Evolutionary conservation across 2,113 vertebrate species (phyloP), one percentile per base, ranked within the genome.

Genomic region (Dissostichus mawsoni): DNA sequence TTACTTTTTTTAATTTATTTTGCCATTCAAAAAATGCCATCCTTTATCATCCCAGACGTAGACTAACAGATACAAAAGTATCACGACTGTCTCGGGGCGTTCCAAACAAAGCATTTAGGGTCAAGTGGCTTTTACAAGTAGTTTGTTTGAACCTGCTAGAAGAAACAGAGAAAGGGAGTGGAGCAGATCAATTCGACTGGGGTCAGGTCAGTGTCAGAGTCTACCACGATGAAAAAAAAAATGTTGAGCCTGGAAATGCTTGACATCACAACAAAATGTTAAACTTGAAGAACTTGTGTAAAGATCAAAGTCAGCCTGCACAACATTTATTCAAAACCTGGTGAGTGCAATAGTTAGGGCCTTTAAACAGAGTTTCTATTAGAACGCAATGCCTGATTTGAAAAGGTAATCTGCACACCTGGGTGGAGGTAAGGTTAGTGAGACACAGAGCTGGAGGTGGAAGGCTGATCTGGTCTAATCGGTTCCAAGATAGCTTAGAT

Each of bases 171-270:
- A 56, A 53, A 71, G 55, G 74, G 29, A 75, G 73, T n/a, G 29
- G 71, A 78, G 13, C 52, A 6, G 70, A 16, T 18, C 16, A 41
- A 18, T 47, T 20, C 7, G 12, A n/a, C 52, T 41, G n/a, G 62
- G 66, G 69, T 71, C 83, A 73, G 68, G 56, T 78, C 64, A 77
- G 18, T 76, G 58, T 76, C 59, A 76, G 55, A 45, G 12, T 3
- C 3, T 5, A 63, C 29, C 20, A 18, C 0, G 3, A 17, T 17
- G 4, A 25, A 71, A 18, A 33, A 3, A 64, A 52, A 20, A n/a
- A 6, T 48, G 69, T 36, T 45, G 33, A 53, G 25, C 16, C 12
- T 68, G 16, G 2, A 70, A 58, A 45, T 3, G 4, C 51, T 47
- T 41, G 7, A n/a, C 33, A 55, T 10, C 41, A 16, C 41, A 36